phyloP scores from a whole-genome alignment of 64 coral and sea anemone genomes.

The Montipora sp. region DNA sequence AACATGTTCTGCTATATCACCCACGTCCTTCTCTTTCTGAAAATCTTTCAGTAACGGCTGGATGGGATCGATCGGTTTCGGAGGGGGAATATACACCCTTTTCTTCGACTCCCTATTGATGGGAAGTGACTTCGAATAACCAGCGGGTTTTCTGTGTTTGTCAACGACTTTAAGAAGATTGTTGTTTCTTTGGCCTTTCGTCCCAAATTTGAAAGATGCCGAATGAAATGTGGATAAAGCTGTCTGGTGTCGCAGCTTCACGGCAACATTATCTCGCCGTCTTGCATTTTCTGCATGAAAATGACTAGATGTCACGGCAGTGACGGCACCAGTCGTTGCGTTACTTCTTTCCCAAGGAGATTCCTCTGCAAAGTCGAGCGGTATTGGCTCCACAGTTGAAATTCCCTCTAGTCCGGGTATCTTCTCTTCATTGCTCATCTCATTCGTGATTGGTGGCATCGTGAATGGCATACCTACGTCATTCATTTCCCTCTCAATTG shows the following conservation, averaged over 20 bases:
- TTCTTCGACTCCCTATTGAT: neutral
- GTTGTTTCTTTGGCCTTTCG: neutral
- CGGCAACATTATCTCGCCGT: neutral
- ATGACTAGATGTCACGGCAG: neutral
- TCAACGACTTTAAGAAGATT: neutral
- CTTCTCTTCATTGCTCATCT: conserved; percentile 21
- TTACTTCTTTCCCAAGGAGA: conserved; percentile 31
- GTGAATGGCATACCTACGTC: conserved; percentile 45
- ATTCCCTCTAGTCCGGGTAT: conserved; percentile 46
- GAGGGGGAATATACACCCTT: conserved; percentile 56
- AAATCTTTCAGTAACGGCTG: conserved; percentile 36
- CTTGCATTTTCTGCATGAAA: neutral
- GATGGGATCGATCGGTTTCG: conserved; percentile 29
- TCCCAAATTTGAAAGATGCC: neutral
- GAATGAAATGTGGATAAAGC: neutral
- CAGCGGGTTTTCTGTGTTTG: neutral
- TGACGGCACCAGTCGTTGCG: neutral
- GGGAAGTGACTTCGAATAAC: neutral
- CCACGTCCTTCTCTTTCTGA: conserved; percentile 53
- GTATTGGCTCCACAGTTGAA: conserved; percentile 19
- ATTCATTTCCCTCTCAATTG: conserved; percentile 62
- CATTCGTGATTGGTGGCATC: conserved; percentile 31
- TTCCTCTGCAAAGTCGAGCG: conserved; percentile 38
- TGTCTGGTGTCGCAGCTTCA: neutral
- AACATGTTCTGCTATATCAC: conserved; percentile 46